phyloP scores from a whole-genome alignment of 1,140 invertebrate genomes.

The Brachionus koreanus region DNA sequence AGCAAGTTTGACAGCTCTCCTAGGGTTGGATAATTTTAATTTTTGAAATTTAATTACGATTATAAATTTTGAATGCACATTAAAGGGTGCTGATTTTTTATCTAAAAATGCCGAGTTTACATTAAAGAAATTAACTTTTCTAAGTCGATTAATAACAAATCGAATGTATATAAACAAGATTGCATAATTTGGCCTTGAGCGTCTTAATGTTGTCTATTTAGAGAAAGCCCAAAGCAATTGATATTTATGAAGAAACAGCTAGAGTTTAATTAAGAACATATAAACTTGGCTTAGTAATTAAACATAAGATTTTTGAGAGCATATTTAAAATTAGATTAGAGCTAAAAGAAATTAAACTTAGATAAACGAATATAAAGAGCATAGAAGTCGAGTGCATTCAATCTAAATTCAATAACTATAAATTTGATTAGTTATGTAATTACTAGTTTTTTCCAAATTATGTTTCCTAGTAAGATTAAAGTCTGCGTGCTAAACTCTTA shows the following conservation, averaged over 20 bases:
- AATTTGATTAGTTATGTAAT: slow-evolving; percentile 41
- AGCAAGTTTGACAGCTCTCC: neutral
- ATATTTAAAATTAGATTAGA: slow-evolving; percentile 38
- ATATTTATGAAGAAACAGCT: slow-evolving; percentile 4
- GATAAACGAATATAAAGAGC: neutral
- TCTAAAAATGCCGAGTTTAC: neutral
- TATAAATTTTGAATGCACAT: too few relatives aligned
- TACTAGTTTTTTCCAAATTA: neutral
- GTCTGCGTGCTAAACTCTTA: neutral
- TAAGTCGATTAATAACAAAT: slow-evolving; percentile 17
- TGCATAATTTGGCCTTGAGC: neutral
- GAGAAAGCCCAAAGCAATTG: neutral
- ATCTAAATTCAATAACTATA: slow-evolving; percentile 29
- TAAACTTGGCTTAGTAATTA: neutral
- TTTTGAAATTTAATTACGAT: neutral
- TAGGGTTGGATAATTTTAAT: neutral
- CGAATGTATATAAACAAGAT: neutral
- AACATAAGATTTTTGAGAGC: neutral
- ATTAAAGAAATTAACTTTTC: neutral
- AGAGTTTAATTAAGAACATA: slow-evolving; percentile 34
- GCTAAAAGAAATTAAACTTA: neutral
- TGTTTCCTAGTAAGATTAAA: neutral
- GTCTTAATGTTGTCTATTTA: slow-evolving; percentile 8
- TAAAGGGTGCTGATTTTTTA: too few relatives aligned
- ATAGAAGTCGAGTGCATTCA: neutral